These are phyloP conservation scores for Hypsopygia costalis DNA, from an alignment of 2,888 invertebrate species.

Conservation along the genomic window DNA sequence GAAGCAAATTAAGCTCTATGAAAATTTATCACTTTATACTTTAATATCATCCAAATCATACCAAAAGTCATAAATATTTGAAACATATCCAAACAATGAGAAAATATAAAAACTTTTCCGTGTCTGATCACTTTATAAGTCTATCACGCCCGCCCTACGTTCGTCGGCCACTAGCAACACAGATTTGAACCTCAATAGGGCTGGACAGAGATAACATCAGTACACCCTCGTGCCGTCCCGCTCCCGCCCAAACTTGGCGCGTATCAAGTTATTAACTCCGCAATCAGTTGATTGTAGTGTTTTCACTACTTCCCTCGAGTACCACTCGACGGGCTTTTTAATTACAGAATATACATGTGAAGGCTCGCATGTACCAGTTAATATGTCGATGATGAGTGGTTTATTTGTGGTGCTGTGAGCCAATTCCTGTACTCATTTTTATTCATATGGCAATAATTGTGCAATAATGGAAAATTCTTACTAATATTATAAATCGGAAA, in stretches of 20 bases:
- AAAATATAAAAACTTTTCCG: slow-evolving; percentile 11
- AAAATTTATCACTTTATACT: too few species aligned
- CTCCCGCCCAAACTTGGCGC: slow-evolving; percentile 40
- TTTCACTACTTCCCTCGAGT: slow-evolving; percentile 60
- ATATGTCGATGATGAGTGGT: slow-evolving; percentile 1
- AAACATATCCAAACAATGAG: too few species aligned
- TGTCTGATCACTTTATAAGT: slow-evolving; percentile 28
- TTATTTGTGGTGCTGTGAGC: background rate
- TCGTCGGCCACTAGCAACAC: slow-evolving; percentile 56
- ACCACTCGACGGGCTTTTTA: slow-evolving; percentile 51
- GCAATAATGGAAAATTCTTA: too few species aligned
- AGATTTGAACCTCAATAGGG: slow-evolving; percentile 52
- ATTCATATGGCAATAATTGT: too few species aligned
- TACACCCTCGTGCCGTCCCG: slow-evolving; percentile 25
- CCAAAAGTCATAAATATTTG: too few species aligned
- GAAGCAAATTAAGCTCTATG: too few species aligned
- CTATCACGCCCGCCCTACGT: slow-evolving; percentile 57
- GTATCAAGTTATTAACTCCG: slow-evolving; percentile 63
- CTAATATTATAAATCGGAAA: too few species aligned
- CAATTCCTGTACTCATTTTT: background rate
- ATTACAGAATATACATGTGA: slow-evolving; percentile 33
- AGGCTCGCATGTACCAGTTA: background rate
- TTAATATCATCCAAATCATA: too few species aligned
- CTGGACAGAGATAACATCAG: slow-evolving; percentile 33
- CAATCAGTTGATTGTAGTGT: slow-evolving; percentile 72